Conservation (phyloP, 2,888 invertebrate species). For the Lycophotia porphyrea region DNA sequence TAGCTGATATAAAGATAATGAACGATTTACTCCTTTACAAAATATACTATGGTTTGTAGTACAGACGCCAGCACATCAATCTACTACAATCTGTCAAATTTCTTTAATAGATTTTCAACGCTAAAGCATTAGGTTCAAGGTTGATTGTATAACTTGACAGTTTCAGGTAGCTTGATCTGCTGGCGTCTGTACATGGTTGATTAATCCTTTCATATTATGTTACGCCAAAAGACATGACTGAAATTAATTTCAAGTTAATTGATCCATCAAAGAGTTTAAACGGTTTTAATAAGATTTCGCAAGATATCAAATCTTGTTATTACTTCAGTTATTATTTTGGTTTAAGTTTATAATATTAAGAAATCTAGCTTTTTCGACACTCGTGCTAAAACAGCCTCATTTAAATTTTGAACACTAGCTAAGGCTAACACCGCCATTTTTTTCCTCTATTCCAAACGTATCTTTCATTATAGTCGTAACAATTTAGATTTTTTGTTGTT, state of each 20-base stretch:
- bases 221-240: constrained; percentile 3
- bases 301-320: constrained; percentile 16
- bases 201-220: constrained; percentile 14
- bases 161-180: no score
- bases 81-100: no score
- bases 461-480: constrained; percentile 40
- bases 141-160: no score
- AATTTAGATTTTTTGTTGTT: constrained; percentile 51
- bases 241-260: constrained; percentile 27
- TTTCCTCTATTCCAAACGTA: constrained; percentile 35
- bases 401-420: constrained; percentile 20
- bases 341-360: not conserved
- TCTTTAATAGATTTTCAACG: no score
- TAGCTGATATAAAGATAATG: constrained; percentile 41
- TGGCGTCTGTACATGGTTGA: not conserved
- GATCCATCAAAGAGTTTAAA: not conserved
- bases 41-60: constrained; percentile 17
- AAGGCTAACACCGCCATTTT: constrained; percentile 13
- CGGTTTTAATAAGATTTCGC: not conserved
- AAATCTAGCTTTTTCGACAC: constrained; percentile 21
- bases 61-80: no score
- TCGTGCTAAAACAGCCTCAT: constrained; percentile 12
- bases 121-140: no score
- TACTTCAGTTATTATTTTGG: constrained; percentile 16
- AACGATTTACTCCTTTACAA: constrained; percentile 28